phyloP scores from a whole-genome alignment of 2,888 invertebrate genomes.

The Frankliniella intonsa region DNA sequence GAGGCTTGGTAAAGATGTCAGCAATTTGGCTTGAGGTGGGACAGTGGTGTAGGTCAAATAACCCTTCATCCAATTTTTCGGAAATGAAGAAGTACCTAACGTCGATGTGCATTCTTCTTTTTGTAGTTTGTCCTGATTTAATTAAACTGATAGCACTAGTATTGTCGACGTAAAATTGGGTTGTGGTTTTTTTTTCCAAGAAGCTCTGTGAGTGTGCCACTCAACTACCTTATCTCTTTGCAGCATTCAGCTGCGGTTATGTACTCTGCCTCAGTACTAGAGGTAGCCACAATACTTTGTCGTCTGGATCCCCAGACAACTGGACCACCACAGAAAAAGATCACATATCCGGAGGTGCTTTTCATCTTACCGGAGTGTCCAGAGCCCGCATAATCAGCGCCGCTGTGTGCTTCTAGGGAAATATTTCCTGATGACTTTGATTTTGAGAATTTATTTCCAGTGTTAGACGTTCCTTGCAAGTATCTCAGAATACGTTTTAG shows the following conservation, averaged over 20 bases:
- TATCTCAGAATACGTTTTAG: constrained; percentile 35
- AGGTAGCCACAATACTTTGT: constrained; percentile 39
- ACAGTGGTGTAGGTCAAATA: constrained; percentile 35
- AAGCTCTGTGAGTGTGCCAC: constrained; percentile 35
- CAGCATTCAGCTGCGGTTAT: constrained; percentile 38
- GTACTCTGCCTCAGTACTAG: constrained; percentile 40
- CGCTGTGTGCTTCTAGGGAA: constrained; percentile 35
- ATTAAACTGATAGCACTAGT: constrained; percentile 36
- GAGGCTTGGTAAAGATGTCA: constrained; percentile 38
- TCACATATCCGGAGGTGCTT: constrained; percentile 33
- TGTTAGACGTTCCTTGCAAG: constrained; percentile 33
- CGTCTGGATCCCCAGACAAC: constrained; percentile 39
- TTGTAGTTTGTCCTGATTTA: constrained; percentile 35
- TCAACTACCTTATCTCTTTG: constrained; percentile 37
- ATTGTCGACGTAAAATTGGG: too few species aligned
- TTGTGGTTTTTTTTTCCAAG: constrained; percentile 37
- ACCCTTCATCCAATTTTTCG: constrained; percentile 31
- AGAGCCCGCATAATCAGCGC: constrained; percentile 36
- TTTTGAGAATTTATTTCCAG: constrained; percentile 32
- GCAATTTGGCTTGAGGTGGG: constrained; percentile 36
- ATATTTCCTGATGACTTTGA: too few species aligned
- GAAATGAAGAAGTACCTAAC: constrained; percentile 35
- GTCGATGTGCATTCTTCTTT: constrained; percentile 37
- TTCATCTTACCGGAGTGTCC: constrained; percentile 16
- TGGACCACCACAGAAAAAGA: constrained; percentile 37